These are phyloP conservation scores for Ceratina calcarata DNA, from an alignment of 1,140 invertebrate genomes.

Conservation along the genomic window DNA sequence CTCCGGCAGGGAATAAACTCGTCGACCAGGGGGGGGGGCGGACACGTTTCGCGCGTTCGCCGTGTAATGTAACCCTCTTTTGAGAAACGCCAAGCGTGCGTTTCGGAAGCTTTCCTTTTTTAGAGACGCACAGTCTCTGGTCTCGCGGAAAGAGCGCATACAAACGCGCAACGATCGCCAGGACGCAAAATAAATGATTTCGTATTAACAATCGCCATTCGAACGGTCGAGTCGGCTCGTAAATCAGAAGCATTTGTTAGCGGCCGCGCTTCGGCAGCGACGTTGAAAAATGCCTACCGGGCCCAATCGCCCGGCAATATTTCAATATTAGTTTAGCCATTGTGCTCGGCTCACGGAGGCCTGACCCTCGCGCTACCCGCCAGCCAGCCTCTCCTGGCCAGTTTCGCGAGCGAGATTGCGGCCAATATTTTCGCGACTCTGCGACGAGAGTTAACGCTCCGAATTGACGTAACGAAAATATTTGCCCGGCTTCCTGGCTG, in stretches of 20 bases:
- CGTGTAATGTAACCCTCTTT: too few species aligned
- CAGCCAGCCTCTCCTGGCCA: neutral
- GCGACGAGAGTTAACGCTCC: conserved; percentile 11
- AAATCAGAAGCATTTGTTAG: conserved; percentile 72
- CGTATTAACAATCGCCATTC: conserved; percentile 73
- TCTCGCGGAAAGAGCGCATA: neutral
- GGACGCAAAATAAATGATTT: conserved; percentile 70
- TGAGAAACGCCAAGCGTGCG: neutral
- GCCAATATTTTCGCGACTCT: conserved; percentile 33
- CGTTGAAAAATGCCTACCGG: conserved; percentile 68
- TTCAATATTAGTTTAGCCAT: conserved; percentile 76
- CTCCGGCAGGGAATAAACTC: conserved; percentile 50
- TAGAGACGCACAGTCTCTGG: neutral
- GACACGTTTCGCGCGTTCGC: neutral
- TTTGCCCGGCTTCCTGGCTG: conserved; percentile 37
- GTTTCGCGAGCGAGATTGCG: conserved; percentile 21
- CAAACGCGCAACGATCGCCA: conserved; percentile 51
- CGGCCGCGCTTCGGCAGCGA: conserved; percentile 68
- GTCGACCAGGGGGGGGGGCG: conserved; percentile 16
- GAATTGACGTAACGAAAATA: conserved; percentile 40
- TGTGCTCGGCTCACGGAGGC: conserved; percentile 40
- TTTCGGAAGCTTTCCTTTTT: neutral
- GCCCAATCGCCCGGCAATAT: conserved; percentile 75
- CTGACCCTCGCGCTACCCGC: conserved; percentile 2
- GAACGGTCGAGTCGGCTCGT: conserved; percentile 52